Evolutionary conservation across 1,140 invertebrate species (phyloP).

Genomic region (Bombus ignitus): DNA sequence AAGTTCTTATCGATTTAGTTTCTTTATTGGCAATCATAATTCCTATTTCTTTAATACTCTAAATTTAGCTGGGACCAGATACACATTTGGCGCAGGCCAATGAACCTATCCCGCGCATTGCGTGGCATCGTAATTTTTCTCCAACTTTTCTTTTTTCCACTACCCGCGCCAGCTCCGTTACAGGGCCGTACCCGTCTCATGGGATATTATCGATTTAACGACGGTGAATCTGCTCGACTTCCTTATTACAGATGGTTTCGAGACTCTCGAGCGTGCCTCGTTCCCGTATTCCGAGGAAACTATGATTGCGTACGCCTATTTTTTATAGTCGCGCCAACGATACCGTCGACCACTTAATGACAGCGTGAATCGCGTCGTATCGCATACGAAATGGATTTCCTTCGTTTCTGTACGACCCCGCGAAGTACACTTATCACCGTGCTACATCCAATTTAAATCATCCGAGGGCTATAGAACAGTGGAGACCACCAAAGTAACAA

Average conservation of each 20-base stretch:
- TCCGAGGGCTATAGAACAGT: neutral
- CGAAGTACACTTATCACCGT: too few relatives aligned
- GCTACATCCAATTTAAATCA: neutral
- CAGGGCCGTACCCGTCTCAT: slow-evolving; percentile 34
- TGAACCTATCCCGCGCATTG: neutral
- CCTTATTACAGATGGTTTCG: slow-evolving; percentile 52
- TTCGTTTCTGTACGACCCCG: neutral
- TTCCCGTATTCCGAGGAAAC: neutral
- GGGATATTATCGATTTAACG: slow-evolving; percentile 75
- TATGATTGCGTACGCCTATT: slow-evolving; percentile 5
- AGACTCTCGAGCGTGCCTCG: slow-evolving; percentile 14
- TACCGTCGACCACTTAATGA: neutral
- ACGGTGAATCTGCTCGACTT: slow-evolving; percentile 53
- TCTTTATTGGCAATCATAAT: slow-evolving; percentile 17
- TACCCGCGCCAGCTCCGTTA: slow-evolving; percentile 6
- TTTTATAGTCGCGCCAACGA: neutral
- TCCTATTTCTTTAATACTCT: neutral
- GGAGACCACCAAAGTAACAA: neutral
- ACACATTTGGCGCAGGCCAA: slow-evolving; percentile 2
- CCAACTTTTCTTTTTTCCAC: too few relatives aligned
- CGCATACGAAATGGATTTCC: neutral
- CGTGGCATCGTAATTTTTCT: slow-evolving; percentile 21
- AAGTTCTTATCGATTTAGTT: neutral
- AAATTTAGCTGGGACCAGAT: slow-evolving; percentile 17
- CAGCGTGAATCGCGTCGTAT: neutral